Base-by-base conservation (phyloP, 2,113 vertebrate species). In the Brevimyrus niger region DNA sequence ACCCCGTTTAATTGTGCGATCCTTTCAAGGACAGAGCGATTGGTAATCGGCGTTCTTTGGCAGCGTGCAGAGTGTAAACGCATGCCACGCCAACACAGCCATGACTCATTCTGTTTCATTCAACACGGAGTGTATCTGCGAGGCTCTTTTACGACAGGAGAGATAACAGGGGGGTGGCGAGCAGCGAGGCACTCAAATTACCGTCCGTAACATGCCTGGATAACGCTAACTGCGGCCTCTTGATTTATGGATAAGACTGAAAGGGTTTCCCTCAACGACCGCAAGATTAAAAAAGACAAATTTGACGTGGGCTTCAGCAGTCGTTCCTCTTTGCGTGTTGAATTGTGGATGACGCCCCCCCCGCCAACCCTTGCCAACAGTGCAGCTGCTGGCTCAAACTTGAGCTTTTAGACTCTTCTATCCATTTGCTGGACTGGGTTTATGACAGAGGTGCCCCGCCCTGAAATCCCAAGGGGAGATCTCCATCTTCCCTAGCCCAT, bases 401-500 rank as follows among this genome's bases (percentile, higher is more conserved):
- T 17, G 15, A 42, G 73, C 73, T 80, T 80, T 38, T 35, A 80
- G 73, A 80, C 42, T 17, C 80, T 44, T 46, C 80, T 83, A 44
- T 86, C n/a, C 3, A 3, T 51, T 47, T 84, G 42, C 82, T 86
- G 48, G 47, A 31, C 48, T 31, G n/a, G 27, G 27, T 51, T 58
- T 58, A 55, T 42, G 35, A 87, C 31, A 53, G 19, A 35, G 17
- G 9, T 3, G 19, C 86, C 46, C 80, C 76, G 48, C 50, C 61
- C 92, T 89, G 84, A 92, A 90, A 92, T 91, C 91, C 92, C 92
- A 94, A 94, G 94, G 93, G 92, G 92, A 94, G 93, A 92, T 91
- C 91, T 80, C 73, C 94, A 95, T 95, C 92, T 94, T 92, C 91
- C 93, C 90, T 93, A 93, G 89, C 93, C 92, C 94, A 94, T 95